These are phyloP conservation scores for Atta cephalotes DNA, from an alignment of 1,140 invertebrate genomes.

Conservation along the genomic window DNA sequence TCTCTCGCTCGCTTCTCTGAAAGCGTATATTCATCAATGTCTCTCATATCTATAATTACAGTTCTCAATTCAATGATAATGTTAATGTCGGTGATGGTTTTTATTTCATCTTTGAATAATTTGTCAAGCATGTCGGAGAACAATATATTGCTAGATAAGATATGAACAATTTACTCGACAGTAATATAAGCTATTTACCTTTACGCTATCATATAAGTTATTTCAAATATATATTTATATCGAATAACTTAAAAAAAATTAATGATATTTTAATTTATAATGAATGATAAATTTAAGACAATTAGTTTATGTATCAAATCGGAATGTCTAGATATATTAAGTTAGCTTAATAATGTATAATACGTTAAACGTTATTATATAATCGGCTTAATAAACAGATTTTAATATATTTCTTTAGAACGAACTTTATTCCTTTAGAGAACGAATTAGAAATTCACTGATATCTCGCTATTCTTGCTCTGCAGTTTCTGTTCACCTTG, in stretches of 20 bases:
- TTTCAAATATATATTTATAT: conserved; percentile 17
- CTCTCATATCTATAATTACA: conserved; percentile 63
- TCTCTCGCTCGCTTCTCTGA: conserved; percentile 12
- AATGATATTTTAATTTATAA: conserved; percentile 9
- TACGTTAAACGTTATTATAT: neutral
- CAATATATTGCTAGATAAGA: conserved; percentile 21
- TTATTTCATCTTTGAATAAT: conserved; percentile 50
- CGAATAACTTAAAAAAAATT: conserved; percentile 4
- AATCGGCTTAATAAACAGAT: conserved; percentile 18
- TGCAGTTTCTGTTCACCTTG: neutral
- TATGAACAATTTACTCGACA: conserved; percentile 10
- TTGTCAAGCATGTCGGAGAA: conserved; percentile 33
- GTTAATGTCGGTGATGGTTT: conserved; percentile 36
- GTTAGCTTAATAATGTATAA: conserved; percentile 5
- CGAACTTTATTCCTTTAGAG: conserved; percentile 29
- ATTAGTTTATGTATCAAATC: neutral
- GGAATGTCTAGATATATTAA: neutral
- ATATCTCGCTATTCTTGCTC: conserved; percentile 41
- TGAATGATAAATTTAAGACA: neutral
- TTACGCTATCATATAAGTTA: neutral
- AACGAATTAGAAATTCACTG: conserved; percentile 44
- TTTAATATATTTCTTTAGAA: conserved; percentile 13
- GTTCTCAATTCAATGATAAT: conserved; percentile 63
- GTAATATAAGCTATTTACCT: neutral
- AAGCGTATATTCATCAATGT: conserved; percentile 72